These are phyloP conservation scores for Thamnophis sirtalis DNA, from an alignment of 2,113 vertebrate genomes.

Conservation along the genomic window DNA sequence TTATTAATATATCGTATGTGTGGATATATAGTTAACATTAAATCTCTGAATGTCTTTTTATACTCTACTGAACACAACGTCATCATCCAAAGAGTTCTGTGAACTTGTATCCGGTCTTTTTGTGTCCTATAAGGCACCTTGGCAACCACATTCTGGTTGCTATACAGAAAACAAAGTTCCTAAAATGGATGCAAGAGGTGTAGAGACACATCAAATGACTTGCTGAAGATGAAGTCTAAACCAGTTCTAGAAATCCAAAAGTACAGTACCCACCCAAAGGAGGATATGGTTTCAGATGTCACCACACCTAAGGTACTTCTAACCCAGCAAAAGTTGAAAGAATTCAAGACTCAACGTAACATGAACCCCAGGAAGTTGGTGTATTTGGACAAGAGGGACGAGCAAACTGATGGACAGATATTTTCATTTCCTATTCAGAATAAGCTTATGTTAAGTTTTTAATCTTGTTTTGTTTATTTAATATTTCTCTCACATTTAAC, in stretches of 20 bases:
- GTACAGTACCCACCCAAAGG: background rate
- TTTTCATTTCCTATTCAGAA: background rate
- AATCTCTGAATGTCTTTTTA: background rate
- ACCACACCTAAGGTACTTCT: background rate
- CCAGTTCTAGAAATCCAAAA: background rate
- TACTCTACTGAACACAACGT: background rate
- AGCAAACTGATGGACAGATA: background rate
- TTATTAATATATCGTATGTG: background rate
- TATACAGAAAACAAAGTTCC: background rate
- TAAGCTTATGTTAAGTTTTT: background rate
- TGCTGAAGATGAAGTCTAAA: constrained; percentile 1
- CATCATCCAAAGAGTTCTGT: background rate
- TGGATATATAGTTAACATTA: background rate
- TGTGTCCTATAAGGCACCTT: background rate
- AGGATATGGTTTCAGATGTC: background rate
- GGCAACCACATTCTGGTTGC: background rate
- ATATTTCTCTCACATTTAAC: background rate
- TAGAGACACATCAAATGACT: background rate
- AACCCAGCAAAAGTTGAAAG: background rate
- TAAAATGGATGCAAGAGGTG: background rate
- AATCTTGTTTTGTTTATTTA: background rate
- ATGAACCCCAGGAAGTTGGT: background rate
- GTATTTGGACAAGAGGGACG: background rate
- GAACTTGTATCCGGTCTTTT: background rate
- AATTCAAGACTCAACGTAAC: background rate